Conservation (phyloP, 1,140 invertebrate genomes). For the Platyura marginata region DNA sequence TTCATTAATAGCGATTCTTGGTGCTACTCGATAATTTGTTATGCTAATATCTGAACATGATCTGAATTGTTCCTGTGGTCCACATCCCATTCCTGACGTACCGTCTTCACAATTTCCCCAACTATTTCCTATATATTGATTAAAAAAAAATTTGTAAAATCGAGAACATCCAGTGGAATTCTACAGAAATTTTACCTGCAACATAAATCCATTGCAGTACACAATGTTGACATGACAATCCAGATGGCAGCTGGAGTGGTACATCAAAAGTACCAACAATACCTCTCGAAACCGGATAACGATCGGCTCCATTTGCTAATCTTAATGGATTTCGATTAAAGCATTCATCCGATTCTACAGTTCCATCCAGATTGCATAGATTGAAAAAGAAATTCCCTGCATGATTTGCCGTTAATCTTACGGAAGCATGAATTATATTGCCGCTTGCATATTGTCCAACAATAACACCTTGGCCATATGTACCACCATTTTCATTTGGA, state of each 20-base stretch:
- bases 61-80: conserved; percentile 38
- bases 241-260: conserved; percentile 20
- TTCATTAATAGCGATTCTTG: too few relatives aligned
- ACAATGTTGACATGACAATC: conserved; percentile 34
- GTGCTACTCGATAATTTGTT: too few relatives aligned
- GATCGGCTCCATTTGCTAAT: conserved; percentile 17
- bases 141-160: too few relatives aligned
- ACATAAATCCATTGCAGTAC: conserved; percentile 40
- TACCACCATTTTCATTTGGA: conserved; percentile 32
- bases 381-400: conserved; percentile 29
- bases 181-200: conserved; percentile 10
- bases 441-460: conserved; percentile 21
- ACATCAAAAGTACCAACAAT: conserved; percentile 4
- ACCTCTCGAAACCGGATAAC: conserved; percentile 6
- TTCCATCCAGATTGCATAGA: conserved; percentile 24
- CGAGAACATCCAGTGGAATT: too few relatives aligned
- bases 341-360: conserved; percentile 30
- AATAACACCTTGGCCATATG: conserved; percentile 30
- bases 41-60: conserved; percentile 42
- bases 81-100: conserved; percentile 26
- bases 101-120: conserved; percentile 27
- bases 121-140: conserved; percentile 24
- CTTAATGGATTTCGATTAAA: conserved; percentile 24
- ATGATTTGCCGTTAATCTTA: conserved; percentile 28
- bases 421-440: conserved; percentile 14